phyloP scores from a whole-genome alignment of 30 jellyfish, hydroid and myxozoan species.

The Hydractinia echinata region DNA sequence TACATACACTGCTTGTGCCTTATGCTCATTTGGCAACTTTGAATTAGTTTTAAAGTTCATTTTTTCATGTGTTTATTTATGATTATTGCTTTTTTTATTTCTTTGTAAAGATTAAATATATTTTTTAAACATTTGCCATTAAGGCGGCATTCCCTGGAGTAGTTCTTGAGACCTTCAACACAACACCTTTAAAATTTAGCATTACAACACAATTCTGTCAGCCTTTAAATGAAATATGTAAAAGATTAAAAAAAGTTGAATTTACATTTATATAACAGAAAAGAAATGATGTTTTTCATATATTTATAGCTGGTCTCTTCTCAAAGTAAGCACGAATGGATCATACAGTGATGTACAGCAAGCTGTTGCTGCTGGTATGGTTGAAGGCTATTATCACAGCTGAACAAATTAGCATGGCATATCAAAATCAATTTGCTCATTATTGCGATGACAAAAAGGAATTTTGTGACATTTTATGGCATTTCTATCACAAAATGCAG shows the following conservation, averaged over 20 bases:
- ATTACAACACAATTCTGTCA: too few relatives aligned
- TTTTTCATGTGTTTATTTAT: too few relatives aligned
- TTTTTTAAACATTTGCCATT: too few relatives aligned
- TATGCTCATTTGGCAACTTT: too few relatives aligned
- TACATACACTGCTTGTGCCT: too few relatives aligned
- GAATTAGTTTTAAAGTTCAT: too few relatives aligned
- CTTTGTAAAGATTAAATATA: too few relatives aligned
- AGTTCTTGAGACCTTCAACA: too few relatives aligned
- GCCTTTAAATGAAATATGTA: too few relatives aligned
- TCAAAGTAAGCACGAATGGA: slow-evolving; percentile 67
- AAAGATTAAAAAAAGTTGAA: neutral
- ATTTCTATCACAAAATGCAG: slow-evolving; percentile 42
- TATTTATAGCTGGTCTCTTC: slow-evolving; percentile 68
- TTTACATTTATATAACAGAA: neutral
- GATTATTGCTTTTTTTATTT: too few relatives aligned
- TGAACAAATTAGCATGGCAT: slow-evolving; percentile 70
- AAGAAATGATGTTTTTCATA: neutral
- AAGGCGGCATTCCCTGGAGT: too few relatives aligned
- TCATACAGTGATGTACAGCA: slow-evolving; percentile 54
- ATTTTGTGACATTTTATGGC: slow-evolving; percentile 48
- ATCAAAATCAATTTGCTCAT: slow-evolving; percentile 45
- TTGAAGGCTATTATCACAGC: slow-evolving; percentile 84
- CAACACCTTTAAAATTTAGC: too few relatives aligned
- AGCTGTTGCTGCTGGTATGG: slow-evolving; percentile 98
- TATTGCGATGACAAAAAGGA: slow-evolving; percentile 56